Base-by-base conservation (phyloP, 2,797 vertebrate genomes). In the Tangara arthus region DNA sequence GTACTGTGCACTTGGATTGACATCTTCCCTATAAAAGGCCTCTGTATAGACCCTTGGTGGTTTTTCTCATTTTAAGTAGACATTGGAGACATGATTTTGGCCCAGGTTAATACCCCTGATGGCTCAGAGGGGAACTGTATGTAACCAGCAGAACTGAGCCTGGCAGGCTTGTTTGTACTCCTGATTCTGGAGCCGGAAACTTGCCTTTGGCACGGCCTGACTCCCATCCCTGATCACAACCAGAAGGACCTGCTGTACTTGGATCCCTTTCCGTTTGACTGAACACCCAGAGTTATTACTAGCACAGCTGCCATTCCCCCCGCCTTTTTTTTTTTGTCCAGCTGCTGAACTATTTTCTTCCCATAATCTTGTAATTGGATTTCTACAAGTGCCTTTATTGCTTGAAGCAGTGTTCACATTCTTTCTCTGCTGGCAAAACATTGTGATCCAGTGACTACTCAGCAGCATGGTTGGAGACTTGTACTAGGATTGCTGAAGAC, bases 361-460 rank as follows among this genome's bases (percentile, higher is more conserved):
- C 82, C 30, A 11, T 96, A 95, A 97, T 95, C 93, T 83, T 75
- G 35, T 97, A 91, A 97, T 66, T 89, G 87, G 94, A 95, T 97
- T 96, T 91, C 70, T 93, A 46, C 52, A 86, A 81, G 89, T 89
- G 50, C 76, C 50, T 65, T 83, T 89, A 44, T 92, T 92, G 39
- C 77, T 95, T 91, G 76, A 95, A 92, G 59, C 50, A 52, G 14
- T 3, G 3, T 89, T 94, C 75, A 56, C 2, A 94, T 91, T 95
- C 69, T 92, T 96, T 86, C 72, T 86, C 57, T 87, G 61, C 79
- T 93, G 89, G 94, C 84, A 90, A 92, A 94, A 94, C 79, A 70
- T 55, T 41, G 82, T 81, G 92, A 92, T 95, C 84, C 69, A 92
- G 91, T 86, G 79, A 83, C 73, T 75, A 8, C 75, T 92, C 78